Base-by-base conservation (phyloP, 2,113 vertebrate genomes). In the Pitta sordida region DNA sequence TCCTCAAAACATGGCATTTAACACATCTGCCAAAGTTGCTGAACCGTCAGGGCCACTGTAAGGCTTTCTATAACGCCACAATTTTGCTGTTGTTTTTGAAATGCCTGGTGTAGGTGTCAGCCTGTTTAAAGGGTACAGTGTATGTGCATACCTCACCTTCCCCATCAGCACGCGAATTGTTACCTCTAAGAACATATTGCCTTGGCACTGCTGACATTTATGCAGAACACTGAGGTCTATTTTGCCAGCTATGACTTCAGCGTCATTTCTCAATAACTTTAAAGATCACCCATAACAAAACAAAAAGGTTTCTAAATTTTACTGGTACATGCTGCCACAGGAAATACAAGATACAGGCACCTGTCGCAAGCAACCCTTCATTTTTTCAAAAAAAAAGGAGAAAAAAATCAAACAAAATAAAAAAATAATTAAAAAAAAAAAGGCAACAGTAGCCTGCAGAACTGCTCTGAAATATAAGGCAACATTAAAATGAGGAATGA, bases 221-320 rank as follows among this genome's bases (percentile, higher is more conserved):
- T 94, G 89, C 87, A 82, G 49, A 80, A 86, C 27, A 37, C 81
- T 64, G 88, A 95, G 91, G 94, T 94, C 94, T 96, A 34, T 97
- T 98, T 96, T 94, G 83, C 94, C 79, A 95, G 90, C 94, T 90
- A 86, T 77, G 93, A 96, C 95, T 96, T 96, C 95, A 90, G 55
- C 12, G 9, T 71, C 9, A 17, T 86, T n/a, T 95, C 95, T 96
- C 96, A 97, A 79, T 97, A 96, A 97, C 89, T 97, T 96, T 97
- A 97, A 97, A 98, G 97, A 98, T 96, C 97, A 98, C 94, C 97
- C 73, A 96, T 77, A 96, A 91, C 94, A 93, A 93, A 88, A 95
- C 92, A 95, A 96, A 94, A 94, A 92, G 83, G 49, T 75, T 93
- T 80, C 91, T 94, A 78, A 88, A 96, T 96, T 97, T 97, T 95